phyloP scores from a whole-genome alignment of 2,888 invertebrate genomes.

The Onchidella celtica region DNA sequence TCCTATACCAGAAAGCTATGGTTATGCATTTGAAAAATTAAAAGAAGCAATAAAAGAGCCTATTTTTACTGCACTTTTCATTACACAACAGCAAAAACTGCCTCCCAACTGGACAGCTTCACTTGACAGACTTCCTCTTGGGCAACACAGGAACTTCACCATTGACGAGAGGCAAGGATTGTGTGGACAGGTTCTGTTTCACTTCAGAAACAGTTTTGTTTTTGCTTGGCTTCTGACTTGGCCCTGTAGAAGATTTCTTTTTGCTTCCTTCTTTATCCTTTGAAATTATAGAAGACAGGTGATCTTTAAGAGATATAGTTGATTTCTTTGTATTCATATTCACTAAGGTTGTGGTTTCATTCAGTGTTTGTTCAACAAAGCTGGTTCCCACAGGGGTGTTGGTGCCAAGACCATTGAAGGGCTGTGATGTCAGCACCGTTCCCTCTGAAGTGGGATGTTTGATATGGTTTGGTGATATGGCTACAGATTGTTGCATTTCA shows the following conservation, averaged over 20 bases:
- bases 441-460: neutral
- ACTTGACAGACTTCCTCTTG: neutral
- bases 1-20: too few relatives aligned
- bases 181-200: neutral
- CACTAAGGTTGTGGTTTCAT: slow-evolving; percentile 10
- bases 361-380: slow-evolving; percentile 20
- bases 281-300: slow-evolving; percentile 43
- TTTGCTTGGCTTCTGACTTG: slow-evolving; percentile 2
- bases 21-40: too few relatives aligned
- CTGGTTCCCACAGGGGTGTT: neutral
- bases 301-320: slow-evolving; percentile 48
- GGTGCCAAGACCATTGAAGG: neutral
- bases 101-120: neutral
- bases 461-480: neutral
- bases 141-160: neutral
- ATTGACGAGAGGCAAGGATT: neutral
- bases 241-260: slow-evolving; percentile 2
- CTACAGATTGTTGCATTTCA: slow-evolving; percentile 13
- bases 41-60: too few relatives aligned
- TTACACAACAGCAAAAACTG: too few relatives aligned
- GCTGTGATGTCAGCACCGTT: neutral
- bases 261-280: slow-evolving; percentile 40
- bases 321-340: slow-evolving; percentile 23
- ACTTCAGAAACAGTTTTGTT: neutral
- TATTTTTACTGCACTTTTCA: too few relatives aligned